Conservation (phyloP, 2,113 vertebrate genomes). For the Pachycephala philippinensis region DNA sequence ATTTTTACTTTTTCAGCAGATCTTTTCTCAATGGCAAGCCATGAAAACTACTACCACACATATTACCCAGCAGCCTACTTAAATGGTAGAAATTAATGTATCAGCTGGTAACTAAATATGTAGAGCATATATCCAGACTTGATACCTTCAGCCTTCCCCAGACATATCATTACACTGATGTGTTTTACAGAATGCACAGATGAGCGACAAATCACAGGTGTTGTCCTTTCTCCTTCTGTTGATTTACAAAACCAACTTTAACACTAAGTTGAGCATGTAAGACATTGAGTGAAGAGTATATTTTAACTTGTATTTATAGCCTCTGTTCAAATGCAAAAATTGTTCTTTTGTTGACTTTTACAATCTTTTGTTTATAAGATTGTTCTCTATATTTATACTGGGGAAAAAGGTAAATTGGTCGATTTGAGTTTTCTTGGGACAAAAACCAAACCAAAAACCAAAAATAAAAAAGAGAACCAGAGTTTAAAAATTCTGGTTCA, state of each 20-base stretch:
- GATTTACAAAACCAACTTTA: not conserved
- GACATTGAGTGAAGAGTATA: not conserved
- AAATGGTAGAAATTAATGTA: not conserved
- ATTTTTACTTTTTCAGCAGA: not conserved
- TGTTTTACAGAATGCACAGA: not conserved
- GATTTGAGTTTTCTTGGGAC: not conserved
- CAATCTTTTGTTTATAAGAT: not conserved
- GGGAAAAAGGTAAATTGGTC: not conserved
- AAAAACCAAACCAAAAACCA: not conserved
- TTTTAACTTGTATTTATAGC: not conserved
- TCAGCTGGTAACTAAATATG: not conserved
- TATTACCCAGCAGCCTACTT: not conserved
- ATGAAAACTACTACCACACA: not conserved
- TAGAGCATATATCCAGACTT: not conserved
- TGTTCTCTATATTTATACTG: not conserved
- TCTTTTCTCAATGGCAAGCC: not conserved
- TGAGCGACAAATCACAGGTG: not conserved
- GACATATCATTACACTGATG: fast-evolving
- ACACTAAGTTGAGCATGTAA: not conserved
- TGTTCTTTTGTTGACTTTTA: not conserved
- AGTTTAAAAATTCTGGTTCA: not conserved
- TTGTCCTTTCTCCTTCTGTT: not conserved
- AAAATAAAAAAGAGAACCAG: not conserved
- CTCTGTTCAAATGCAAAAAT: not conserved
- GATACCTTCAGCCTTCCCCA: not conserved